Conservation (phyloP, 2,888 invertebrate genomes). For the Spilosoma lubricipeda region DNA sequence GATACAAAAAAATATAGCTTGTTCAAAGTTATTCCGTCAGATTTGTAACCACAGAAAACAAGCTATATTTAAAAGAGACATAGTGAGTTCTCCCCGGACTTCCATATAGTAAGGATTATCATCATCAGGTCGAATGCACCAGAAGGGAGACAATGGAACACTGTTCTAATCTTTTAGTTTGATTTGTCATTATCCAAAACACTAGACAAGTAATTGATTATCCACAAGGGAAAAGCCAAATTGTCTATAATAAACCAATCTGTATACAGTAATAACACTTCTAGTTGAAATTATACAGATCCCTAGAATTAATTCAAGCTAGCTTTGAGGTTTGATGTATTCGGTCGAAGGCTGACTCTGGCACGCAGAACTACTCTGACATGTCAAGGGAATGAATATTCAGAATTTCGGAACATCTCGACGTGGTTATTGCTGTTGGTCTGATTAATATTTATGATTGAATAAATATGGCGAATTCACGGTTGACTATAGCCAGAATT, state of each 20-base stretch:
- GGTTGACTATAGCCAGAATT: conserved; percentile 14
- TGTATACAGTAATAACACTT: background rate
- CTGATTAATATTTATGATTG: conserved; percentile 50
- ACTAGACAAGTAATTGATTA: background rate
- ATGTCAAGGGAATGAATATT: conserved; percentile 43
- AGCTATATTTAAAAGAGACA: too few relatives aligned
- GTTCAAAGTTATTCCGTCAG: too few relatives aligned
- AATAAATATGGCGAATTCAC: conserved; percentile 39
- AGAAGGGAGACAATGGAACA: too few relatives aligned
- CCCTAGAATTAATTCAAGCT: conserved; percentile 2
- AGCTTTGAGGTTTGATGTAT: background rate
- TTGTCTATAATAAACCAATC: background rate
- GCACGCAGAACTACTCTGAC: conserved; percentile 15
- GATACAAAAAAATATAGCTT: too few relatives aligned
- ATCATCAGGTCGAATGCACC: too few relatives aligned
- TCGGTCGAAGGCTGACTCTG: conserved; percentile 9
- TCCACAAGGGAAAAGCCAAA: background rate
- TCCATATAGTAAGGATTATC: too few relatives aligned
- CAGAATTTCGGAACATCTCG: conserved; percentile 25
- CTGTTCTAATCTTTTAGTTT: too few relatives aligned
- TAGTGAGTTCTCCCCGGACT: too few relatives aligned
- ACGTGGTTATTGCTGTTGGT: conserved; percentile 19
- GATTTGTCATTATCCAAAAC: background rate
- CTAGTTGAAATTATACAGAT: background rate
- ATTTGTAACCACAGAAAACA: too few relatives aligned